Conservation (phyloP, 92 coral and sea anemone species). For the Micromussa lordhowensis region DNA sequence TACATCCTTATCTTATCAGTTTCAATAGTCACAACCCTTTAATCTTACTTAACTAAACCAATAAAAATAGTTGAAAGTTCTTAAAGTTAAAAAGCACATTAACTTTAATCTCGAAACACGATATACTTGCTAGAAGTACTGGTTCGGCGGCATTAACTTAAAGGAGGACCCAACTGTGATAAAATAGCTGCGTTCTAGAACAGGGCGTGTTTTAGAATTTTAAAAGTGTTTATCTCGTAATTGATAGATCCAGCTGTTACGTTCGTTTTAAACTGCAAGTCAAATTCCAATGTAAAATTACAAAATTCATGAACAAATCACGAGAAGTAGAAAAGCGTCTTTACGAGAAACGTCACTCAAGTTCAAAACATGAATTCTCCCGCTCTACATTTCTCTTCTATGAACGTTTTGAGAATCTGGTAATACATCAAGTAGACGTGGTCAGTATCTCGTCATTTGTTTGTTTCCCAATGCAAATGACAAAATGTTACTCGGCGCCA, state of each 20-base stretch:
- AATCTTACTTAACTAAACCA: constrained; percentile 21
- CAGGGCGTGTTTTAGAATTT: constrained; percentile 2
- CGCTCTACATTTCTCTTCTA: not conserved
- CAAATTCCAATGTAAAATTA: not conserved
- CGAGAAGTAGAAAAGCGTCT: not conserved
- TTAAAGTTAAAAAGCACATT: not conserved
- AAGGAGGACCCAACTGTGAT: not conserved
- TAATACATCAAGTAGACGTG: not conserved
- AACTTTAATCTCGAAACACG: not conserved
- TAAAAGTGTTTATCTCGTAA: not conserved
- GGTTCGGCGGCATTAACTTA: not conserved
- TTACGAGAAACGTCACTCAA: not conserved
- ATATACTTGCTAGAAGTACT: not conserved
- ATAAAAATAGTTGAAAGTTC: constrained; percentile 14
- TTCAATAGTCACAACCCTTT: not conserved
- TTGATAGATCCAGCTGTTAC: not conserved
- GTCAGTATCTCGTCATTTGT: not conserved
- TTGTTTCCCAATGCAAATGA: not conserved
- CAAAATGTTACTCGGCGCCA: not conserved
- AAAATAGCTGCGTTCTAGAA: not conserved
- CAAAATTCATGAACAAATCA: not conserved
- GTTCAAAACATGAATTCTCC: not conserved
- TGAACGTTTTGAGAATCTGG: not conserved
- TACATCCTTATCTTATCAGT: constrained; percentile 16
- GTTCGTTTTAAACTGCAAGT: not conserved